phyloP scores from a whole-genome alignment of 1,140 invertebrate species.

The Temnothorax nylanderi region DNA sequence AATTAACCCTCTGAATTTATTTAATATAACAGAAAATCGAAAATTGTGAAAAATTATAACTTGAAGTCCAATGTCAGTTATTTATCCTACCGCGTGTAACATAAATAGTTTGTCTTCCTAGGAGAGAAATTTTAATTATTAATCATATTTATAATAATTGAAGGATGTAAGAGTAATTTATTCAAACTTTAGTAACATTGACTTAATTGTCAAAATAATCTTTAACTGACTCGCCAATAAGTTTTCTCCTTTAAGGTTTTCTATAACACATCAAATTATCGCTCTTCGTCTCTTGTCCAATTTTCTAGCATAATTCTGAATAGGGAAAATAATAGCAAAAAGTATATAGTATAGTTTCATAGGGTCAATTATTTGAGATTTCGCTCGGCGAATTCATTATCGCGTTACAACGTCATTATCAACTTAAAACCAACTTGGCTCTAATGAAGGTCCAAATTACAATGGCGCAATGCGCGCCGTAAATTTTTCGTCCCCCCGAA shows the following conservation, averaged over 20 bases:
- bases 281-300: not conserved
- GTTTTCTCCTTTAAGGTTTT: not conserved
- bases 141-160: not conserved
- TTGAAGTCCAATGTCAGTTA: not conserved
- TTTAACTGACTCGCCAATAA: not conserved
- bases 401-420: slow-evolving; percentile 34
- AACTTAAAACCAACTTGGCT: slow-evolving; percentile 25
- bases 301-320: not conserved
- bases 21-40: not conserved
- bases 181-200: not conserved
- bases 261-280: not conserved
- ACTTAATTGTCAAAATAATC: not conserved
- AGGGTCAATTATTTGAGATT: slow-evolving; percentile 9
- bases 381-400: slow-evolving; percentile 21
- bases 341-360: not conserved
- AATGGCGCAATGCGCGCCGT: slow-evolving; percentile 8
- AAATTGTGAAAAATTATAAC: not conserved
- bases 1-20: not conserved
- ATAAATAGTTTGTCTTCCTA: not conserved
- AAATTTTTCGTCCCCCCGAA: slow-evolving; percentile 9
- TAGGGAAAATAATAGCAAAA: not conserved
- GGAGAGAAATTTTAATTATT: not conserved
- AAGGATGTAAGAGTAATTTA: not conserved
- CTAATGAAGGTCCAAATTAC: slow-evolving; percentile 35
- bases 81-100: not conserved